A percentile compares a stretch with the other conserved stretches of the same genome.
Conservation (phyloP, 2,113 vertebrate genomes). For the Sinocyclocheilus maitianheensis region DNA sequence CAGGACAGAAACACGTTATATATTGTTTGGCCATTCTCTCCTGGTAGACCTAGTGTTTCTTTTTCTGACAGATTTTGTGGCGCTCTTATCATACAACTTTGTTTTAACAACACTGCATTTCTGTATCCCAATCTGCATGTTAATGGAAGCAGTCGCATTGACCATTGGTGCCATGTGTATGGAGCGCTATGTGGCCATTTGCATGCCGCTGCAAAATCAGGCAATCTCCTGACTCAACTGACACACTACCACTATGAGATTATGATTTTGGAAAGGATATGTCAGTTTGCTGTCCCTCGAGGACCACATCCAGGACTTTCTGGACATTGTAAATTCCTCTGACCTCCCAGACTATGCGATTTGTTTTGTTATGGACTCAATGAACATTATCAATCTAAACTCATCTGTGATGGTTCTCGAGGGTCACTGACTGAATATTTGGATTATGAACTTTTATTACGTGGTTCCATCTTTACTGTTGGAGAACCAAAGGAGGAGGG, state of each 20-base stretch:
- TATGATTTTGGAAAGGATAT: constrained; percentile 44
- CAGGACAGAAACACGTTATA: constrained; percentile 57
- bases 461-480: too few species aligned
- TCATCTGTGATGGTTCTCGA: too few species aligned
- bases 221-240: constrained; percentile 40
- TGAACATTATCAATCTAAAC: too few species aligned
- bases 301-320: too few species aligned
- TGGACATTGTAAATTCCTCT: too few species aligned
- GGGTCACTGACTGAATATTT: too few species aligned
- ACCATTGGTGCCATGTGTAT: constrained; percentile 59
- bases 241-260: constrained; percentile 55
- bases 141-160: constrained; percentile 36
- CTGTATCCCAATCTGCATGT: constrained; percentile 55
- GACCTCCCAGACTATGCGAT: too few species aligned
- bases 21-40: constrained; percentile 61
- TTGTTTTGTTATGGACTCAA: too few species aligned
- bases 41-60: constrained; percentile 51
- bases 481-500: too few species aligned
- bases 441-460: too few species aligned
- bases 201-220: constrained; percentile 54
- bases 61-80: constrained; percentile 44
- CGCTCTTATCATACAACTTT: constrained; percentile 27
- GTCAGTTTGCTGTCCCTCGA: background rate
- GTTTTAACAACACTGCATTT: constrained; percentile 42
- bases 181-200: constrained; percentile 62